These are phyloP conservation scores for Haplochromis burtoni DNA, from an alignment of 2,113 vertebrate species.

Conservation along the genomic window DNA sequence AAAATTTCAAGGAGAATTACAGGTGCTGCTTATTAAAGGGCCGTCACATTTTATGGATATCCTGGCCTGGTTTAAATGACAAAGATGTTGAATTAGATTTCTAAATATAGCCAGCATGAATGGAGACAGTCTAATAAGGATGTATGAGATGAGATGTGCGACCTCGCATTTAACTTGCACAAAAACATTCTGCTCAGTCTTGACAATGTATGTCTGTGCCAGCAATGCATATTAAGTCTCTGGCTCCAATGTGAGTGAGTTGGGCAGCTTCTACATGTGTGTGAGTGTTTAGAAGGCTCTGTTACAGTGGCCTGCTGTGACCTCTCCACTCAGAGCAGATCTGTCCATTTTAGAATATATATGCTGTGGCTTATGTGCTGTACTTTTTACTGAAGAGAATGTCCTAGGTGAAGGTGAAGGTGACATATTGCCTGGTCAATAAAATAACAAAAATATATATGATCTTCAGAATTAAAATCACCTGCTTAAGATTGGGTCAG, in stretches of 20 bases:
- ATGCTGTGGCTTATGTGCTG: background rate
- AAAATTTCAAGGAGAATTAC: constrained; percentile 16
- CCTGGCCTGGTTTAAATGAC: constrained; percentile 40
- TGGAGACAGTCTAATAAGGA: background rate
- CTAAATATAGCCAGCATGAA: constrained; percentile 33
- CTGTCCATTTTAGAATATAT: background rate
- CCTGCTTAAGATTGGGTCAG: background rate
- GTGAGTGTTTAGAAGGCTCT: background rate
- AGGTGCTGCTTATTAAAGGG: constrained; percentile 15
- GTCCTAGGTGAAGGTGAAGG: background rate
- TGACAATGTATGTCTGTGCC: background rate
- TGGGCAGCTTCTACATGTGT: background rate
- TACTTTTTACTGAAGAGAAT: background rate
- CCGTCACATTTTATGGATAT: constrained; percentile 37
- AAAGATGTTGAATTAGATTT: constrained; percentile 36
- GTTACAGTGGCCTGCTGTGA: background rate
- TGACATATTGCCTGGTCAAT: background rate
- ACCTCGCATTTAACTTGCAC: background rate
- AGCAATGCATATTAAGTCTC: constrained; percentile 19
- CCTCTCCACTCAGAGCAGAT: background rate
- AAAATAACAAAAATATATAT: background rate
- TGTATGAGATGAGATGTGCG: background rate
- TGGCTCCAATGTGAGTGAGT: constrained; percentile 24
- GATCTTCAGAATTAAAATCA: background rate
- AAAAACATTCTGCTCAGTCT: background rate